Evolutionary conservation across 2,888 invertebrate genomes (phyloP).

Genomic region (Macrosoma leucophasiata): DNA sequence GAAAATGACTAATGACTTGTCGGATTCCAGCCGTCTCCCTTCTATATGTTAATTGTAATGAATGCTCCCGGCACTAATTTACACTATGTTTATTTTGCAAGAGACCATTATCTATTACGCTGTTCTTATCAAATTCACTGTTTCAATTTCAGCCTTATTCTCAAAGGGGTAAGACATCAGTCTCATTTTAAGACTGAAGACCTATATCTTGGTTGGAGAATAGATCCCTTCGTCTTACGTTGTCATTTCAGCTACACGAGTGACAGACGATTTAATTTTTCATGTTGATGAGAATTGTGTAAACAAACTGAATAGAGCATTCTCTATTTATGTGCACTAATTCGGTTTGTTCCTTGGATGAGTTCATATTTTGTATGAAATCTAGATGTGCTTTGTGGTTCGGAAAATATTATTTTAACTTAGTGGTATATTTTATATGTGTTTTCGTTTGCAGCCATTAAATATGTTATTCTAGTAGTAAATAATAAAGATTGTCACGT

Average conservation of each 20-base stretch:
- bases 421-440: no score
- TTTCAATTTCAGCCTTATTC: no score
- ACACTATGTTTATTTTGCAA: conserved; percentile 64
- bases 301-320: conserved; percentile 40
- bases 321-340: conserved; percentile 33
- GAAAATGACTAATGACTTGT: conserved; percentile 68
- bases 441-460: no score
- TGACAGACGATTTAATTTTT: conserved; percentile 66
- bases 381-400: no score
- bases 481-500: conserved; percentile 25
- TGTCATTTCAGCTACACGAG: conserved; percentile 53
- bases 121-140: no score
- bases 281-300: conserved; percentile 53
- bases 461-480: conserved; percentile 32
- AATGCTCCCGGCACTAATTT: conserved; percentile 61
- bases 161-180: no score
- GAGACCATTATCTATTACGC: no score
- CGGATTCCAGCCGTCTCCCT: conserved; percentile 42
- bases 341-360: no score
- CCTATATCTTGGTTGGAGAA: conserved; percentile 25
- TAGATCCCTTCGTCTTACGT: conserved; percentile 51
- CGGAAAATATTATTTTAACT: no score
- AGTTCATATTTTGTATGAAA: no score
- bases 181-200: no score
- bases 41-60: conserved; percentile 65